Conservation (phyloP, 2,888 invertebrate genomes). For the Aleiodes testaceus region DNA sequence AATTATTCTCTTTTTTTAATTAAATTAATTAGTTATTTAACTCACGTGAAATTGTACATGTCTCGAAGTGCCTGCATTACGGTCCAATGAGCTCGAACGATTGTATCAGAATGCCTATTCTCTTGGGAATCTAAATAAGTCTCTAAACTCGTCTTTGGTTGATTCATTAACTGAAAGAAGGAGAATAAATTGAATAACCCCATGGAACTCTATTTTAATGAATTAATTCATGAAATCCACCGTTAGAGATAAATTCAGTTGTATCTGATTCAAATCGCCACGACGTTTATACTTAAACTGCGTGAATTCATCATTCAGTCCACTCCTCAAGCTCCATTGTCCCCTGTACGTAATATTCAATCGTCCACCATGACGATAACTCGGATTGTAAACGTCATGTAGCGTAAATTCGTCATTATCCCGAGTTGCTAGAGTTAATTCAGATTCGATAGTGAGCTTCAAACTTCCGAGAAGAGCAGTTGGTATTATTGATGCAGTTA, state of each 20-base stretch:
- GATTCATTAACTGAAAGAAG: constrained; percentile 45
- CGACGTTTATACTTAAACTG: constrained; percentile 59
- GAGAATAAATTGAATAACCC: not conserved
- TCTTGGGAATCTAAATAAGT: constrained; percentile 47
- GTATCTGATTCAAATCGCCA: not conserved
- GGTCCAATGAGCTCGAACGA: constrained; percentile 49
- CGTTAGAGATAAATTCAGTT: constrained; percentile 6
- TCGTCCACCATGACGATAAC: constrained; percentile 59
- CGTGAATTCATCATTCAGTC: constrained; percentile 55
- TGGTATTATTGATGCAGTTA: constrained; percentile 50
- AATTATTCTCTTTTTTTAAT: not conserved
- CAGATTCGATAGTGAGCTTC: constrained; percentile 60
- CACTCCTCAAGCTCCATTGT: constrained; percentile 52
- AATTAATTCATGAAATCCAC: not conserved
- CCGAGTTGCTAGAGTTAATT: constrained; percentile 56
- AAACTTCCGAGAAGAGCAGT: constrained; percentile 49
- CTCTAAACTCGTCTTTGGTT: constrained; percentile 45
- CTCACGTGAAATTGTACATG: constrained; percentile 48
- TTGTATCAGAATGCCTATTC: constrained; percentile 51
- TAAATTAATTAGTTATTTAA: too few species aligned
- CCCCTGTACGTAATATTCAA: constrained; percentile 61
- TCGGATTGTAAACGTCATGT: constrained; percentile 64
- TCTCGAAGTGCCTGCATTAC: constrained; percentile 45
- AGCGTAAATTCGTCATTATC: constrained; percentile 50
- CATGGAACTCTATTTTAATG: not conserved